A percentile compares a stretch with the other conserved stretches of the same genome.
Evolutionary conservation across 1,140 invertebrate genomes (phyloP).

Genomic region (Euura lappo): DNA sequence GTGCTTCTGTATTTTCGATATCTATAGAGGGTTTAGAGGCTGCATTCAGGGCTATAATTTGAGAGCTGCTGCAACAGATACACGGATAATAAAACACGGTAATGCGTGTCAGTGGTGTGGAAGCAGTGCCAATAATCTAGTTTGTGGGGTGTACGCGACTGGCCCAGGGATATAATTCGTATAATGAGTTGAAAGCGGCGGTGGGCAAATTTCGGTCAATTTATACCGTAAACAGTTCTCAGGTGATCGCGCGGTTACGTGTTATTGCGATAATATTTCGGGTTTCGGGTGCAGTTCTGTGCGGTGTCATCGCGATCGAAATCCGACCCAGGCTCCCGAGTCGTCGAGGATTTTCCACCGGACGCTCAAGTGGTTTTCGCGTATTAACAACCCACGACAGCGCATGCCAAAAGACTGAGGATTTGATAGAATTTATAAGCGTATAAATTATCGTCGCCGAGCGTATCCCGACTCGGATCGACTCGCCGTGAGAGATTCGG

Average conservation of each 20-base stretch:
- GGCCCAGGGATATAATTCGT: conserved; percentile 8
- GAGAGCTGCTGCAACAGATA: not conserved
- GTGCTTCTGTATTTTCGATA: conserved; percentile 7
- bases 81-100: not conserved
- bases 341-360: not conserved
- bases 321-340: not conserved
- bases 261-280: conserved; percentile 13
- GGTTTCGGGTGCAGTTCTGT: conserved; percentile 22
- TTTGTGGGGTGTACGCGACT: conserved; percentile 12
- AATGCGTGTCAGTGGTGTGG: conserved; percentile 27
- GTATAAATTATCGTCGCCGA: not conserved
- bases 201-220: conserved; percentile 20
- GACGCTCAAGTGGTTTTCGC: not conserved
- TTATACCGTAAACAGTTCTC: conserved; percentile 14
- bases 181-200: conserved; percentile 22
- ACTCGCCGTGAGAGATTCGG: not conserved
- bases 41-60: conserved; percentile 14
- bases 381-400: not conserved
- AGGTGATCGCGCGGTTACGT: conserved; percentile 16
- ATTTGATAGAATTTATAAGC: not conserved
- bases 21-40: not conserved
- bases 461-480: not conserved
- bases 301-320: conserved; percentile 10
- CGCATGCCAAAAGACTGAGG: not conserved
- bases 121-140: conserved; percentile 28